Base-by-base conservation (phyloP, 2,888 invertebrate species). In the Dynastes maya region DNA sequence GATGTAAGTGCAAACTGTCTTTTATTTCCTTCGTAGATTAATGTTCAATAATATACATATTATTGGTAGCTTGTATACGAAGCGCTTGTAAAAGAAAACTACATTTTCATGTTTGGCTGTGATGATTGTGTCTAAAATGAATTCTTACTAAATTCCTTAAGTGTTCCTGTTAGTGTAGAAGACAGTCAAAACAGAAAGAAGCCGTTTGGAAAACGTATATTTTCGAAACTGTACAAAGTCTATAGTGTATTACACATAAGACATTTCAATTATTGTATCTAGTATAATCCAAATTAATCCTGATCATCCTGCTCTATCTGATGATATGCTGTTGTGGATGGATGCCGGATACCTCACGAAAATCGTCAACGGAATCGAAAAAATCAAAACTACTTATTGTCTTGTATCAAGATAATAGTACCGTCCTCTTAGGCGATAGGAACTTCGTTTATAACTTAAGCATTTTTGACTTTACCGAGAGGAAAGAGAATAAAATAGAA, bases 401-500 rank as follows among this genome's bases (percentile, higher is more conserved):
- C 86, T 92, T 98, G 89, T 94, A 96, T 89, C 94, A 94, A 89
- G 95, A 97, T 89, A 94, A 95, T 85, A 94, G 94, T 87, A 95
- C 95, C 80, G 91, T 98, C 85, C 92, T 98, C 86, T 93, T 98
- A 85, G 98, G 98, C 84, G 97, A 96, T 92, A 96, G 97, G 89
- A 97, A 97, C 90, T 93, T 94, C 84, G 93, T 97, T 84, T 97
- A 96, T 91, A 98, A 97, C 90, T 93, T 97, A 88, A 97, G 96
- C 88, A 91, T 97, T 84, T 92, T 92, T 88, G 95, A 96, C 86
- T 92, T 97, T 86, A 92, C 93, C 83, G 96, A 97, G 90, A 92
- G 92, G 85, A 90, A 91, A 81, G 93, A 94, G 37, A 91, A 94
- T 92, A 91, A 94, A 84, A 91, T 97, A 84, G 94, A 94, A 87